These are phyloP conservation scores for Drosophila athabasca DNA, from an alignment of 1,140 invertebrate species.

Conservation along the genomic window DNA sequence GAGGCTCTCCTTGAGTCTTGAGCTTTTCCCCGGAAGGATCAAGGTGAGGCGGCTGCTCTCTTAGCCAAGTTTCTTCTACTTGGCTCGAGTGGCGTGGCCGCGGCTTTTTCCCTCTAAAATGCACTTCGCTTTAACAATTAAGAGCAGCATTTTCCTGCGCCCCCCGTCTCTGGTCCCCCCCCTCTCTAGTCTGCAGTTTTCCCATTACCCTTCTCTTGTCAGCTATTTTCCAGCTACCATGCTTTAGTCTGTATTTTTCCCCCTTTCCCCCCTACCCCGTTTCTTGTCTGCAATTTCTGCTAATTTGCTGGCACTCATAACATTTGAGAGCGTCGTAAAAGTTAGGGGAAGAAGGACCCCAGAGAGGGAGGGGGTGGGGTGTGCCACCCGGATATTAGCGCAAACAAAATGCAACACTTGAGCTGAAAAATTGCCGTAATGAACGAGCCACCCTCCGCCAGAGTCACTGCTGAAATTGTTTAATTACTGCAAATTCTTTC, in stretches of 20 bases:
- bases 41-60: slow-evolving; percentile 40
- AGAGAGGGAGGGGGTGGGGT: background rate
- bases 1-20: slow-evolving; percentile 7
- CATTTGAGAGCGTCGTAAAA: slow-evolving; percentile 51
- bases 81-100: slow-evolving; percentile 28
- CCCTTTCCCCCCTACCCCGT: background rate
- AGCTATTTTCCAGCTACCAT: too few species aligned
- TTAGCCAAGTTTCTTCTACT: slow-evolving; percentile 16
- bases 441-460: slow-evolving; percentile 45
- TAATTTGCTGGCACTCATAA: slow-evolving; percentile 79
- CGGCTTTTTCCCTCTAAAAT: slow-evolving; percentile 19
- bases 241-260: slow-evolving; percentile 10
- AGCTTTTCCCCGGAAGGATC: slow-evolving; percentile 25
- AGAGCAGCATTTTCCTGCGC: slow-evolving; percentile 27
- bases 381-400: slow-evolving; percentile 68
- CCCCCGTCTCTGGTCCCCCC: too few species aligned
- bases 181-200: too few species aligned
- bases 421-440: slow-evolving; percentile 81
- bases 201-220: too few species aligned
- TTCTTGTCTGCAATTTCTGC: slow-evolving; percentile 64
- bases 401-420: slow-evolving; percentile 81
- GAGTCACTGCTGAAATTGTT: slow-evolving; percentile 70
- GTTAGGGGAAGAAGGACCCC: slow-evolving; percentile 19
- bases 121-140: slow-evolving; percentile 68
- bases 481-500: slow-evolving; percentile 80